Evolutionary conservation across 2,888 invertebrate genomes (phyloP).

Genomic region (Perdita meconis): DNA sequence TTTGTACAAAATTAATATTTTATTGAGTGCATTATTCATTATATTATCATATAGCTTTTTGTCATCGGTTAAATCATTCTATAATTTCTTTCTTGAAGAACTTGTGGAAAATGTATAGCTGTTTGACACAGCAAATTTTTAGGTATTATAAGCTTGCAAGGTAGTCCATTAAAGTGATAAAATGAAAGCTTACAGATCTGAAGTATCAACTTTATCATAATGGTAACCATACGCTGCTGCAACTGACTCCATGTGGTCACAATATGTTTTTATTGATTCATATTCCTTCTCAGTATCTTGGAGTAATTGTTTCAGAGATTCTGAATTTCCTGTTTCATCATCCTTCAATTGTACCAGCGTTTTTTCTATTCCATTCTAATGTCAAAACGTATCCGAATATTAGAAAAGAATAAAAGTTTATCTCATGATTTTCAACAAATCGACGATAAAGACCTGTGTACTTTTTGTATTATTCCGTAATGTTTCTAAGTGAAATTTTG

Average conservation of each 20-base stretch:
- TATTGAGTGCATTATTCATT: too few species aligned
- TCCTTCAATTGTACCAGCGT: conserved; percentile 7
- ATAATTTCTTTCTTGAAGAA: too few species aligned
- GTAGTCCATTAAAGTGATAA: conserved; percentile 9
- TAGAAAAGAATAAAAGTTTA: neutral
- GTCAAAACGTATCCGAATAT: neutral
- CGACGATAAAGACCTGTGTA: conserved; percentile 18
- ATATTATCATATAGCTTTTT: too few species aligned
- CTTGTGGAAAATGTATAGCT: too few species aligned
- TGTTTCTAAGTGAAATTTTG: conserved; percentile 19
- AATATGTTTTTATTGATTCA: conserved; percentile 40
- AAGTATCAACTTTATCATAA: conserved; percentile 25
- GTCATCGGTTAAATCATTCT: too few species aligned
- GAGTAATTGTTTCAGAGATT: conserved; percentile 26
- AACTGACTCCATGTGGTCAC: conserved; percentile 41
- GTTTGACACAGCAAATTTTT: too few species aligned
- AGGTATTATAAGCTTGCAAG: neutral
- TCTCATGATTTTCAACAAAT: conserved; percentile 2
- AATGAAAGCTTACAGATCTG: conserved; percentile 16
- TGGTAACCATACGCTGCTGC: conserved; percentile 56
- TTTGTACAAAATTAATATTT: too few species aligned
- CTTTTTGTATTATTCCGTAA: conserved; percentile 21
- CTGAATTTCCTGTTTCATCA: neutral
- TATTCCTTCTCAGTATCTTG: conserved; percentile 22
- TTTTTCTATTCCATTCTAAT: conserved; percentile 28